phyloP scores from a whole-genome alignment of 1,140 invertebrate species.

The Portunus trituberculatus region DNA sequence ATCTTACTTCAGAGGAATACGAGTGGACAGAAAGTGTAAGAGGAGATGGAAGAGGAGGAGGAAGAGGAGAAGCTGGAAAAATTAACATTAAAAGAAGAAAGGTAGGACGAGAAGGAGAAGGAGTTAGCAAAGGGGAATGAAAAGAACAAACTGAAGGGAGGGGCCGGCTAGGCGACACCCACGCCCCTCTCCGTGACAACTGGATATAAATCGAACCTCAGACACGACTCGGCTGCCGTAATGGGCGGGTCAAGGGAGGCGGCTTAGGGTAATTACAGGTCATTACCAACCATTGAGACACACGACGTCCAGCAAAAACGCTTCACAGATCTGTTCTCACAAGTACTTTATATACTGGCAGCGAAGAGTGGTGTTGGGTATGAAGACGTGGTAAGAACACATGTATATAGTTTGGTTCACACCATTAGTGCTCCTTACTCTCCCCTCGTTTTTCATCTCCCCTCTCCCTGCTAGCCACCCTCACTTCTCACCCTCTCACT shows the following conservation, averaged over 20 bases:
- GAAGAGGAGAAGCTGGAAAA: not conserved
- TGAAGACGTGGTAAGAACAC: not conserved
- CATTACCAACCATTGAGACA: slow-evolving; percentile 47
- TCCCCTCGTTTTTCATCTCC: not conserved
- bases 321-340: not conserved
- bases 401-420: not conserved
- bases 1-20: too few species aligned
- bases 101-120: not conserved
- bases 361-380: not conserved
- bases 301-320: slow-evolving; percentile 21
- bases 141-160: not conserved
- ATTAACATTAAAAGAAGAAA: not conserved
- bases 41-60: not conserved
- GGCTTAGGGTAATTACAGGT: slow-evolving; percentile 42
- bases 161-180: not conserved
- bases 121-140: not conserved
- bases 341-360: not conserved
- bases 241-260: slow-evolving; percentile 55
- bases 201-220: not conserved
- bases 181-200: not conserved
- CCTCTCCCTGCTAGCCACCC: too few species aligned
- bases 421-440: not conserved
- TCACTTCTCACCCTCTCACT: too few species aligned
- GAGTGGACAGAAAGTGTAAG: not conserved
- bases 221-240: slow-evolving; percentile 7